phyloP scores from a whole-genome alignment of 92 coral and sea anemone species.

The Phenganax marumi region DNA sequence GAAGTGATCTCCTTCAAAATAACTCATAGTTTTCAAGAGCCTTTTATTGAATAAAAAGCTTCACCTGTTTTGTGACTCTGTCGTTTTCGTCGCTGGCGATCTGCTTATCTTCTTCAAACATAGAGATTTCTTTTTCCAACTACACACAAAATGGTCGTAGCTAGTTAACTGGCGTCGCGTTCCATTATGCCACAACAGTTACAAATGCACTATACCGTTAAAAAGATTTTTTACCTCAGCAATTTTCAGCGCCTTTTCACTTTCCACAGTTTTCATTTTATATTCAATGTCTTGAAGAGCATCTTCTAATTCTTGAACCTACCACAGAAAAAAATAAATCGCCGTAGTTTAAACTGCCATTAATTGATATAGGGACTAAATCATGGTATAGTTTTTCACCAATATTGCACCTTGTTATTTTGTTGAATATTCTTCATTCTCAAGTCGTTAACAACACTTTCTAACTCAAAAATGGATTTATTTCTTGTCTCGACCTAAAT shows the following conservation, averaged over 20 bases:
- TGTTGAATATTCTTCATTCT: slow-evolving; percentile 33
- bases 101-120: slow-evolving; percentile 31
- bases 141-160: not conserved
- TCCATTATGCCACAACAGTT: not conserved
- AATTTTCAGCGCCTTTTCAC: slow-evolving; percentile 12
- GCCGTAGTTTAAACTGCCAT: not conserved
- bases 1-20: not conserved
- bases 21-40: not conserved
- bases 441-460: slow-evolving; percentile 13
- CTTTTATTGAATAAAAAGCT: not conserved
- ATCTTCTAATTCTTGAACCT: slow-evolving; percentile 40
- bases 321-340: not conserved
- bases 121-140: slow-evolving; percentile 29
- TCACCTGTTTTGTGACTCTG: slow-evolving; percentile 74
- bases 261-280: slow-evolving; percentile 23
- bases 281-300: slow-evolving; percentile 20
- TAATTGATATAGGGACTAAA: not conserved
- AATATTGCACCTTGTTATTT: slow-evolving; percentile 13
- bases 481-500: slow-evolving; percentile 11
- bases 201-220: not conserved
- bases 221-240: slow-evolving; percentile 6
- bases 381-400: not conserved
- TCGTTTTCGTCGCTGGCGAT: slow-evolving; percentile 34
- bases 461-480: slow-evolving; percentile 29
- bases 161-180: no score